Conservation (phyloP, 1,140 invertebrate genomes). For the Periplaneta americana region DNA sequence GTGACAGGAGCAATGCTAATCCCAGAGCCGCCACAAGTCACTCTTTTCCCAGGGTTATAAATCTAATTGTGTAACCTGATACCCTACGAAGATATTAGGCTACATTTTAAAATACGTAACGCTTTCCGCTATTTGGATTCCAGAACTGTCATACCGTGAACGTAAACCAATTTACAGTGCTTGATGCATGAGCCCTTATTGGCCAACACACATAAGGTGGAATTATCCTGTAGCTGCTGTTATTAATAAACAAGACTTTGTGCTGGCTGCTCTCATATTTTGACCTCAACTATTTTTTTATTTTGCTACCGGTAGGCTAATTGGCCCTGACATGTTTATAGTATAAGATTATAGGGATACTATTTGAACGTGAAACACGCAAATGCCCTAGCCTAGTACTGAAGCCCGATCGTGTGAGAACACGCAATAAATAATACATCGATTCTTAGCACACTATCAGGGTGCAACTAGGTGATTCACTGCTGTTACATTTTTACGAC, state of each 20-base stretch:
- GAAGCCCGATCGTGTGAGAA: too few relatives aligned
- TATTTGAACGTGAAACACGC: too few relatives aligned
- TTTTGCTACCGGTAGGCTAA: neutral
- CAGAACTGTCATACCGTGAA: neutral
- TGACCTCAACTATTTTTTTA: neutral
- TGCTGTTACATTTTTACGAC: too few relatives aligned
- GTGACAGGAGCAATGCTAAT: neutral
- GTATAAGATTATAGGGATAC: neutral
- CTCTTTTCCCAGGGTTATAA: neutral
- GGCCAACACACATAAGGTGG: neutral
- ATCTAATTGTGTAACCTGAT: neutral
- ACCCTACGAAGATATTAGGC: neutral
- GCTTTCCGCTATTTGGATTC: neutral
- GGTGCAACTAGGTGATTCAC: too few relatives aligned
- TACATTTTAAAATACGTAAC: neutral
- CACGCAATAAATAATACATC: too few relatives aligned
- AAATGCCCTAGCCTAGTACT: neutral
- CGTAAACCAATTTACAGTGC: neutral
- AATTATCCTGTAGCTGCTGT: too few relatives aligned
- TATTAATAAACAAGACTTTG: too few relatives aligned
- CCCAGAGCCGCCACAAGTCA: neutral
- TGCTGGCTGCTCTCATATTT: neutral
- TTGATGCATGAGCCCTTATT: neutral
- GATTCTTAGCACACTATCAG: too few relatives aligned
- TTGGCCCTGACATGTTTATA: neutral